Evolutionary conservation across 37 sponge, comb jelly and placozoan genomes (phyloP), one percentile per base, ranked within the genome.

Genomic region (Spongilla lacustris): DNA sequence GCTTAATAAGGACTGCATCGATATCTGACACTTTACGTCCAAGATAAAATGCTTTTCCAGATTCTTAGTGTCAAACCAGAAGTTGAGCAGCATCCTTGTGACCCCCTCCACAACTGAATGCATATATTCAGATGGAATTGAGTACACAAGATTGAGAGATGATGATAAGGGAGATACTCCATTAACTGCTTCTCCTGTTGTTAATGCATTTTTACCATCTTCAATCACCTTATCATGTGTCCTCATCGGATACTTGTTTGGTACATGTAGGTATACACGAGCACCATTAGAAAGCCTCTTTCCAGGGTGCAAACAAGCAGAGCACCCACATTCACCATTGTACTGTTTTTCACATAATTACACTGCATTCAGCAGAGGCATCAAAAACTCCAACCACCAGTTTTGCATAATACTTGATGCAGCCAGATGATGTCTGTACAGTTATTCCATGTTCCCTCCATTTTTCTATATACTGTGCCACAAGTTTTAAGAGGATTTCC

Each of bases 251-350:
- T 70, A 72, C 26, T 11, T 21, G 33, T 30, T 11, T 69, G 82
- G n/a, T n/a, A n/a, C n/a, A n/a, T n/a, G 82, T 33, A 32, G 36
- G 36, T 81, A 81, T 22, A 81, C 37, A 9, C 69, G 30, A 41
- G 41, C 41, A 27, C 30, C 30, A 68, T 84, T 85, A 27, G 69
- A 38, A 35, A 71, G 27, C 29, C 69, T 72, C 48, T 36, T 50
- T 77, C 86, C 90, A 48, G 84, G 50, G 66, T 90, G 90, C 35
- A 84, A 19, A 74, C 90, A 81, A 30, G 69, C 72, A 27, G 88
- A 68, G 73, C 86, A 86, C 13, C 86, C 79, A 71, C 41, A 86
- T 69, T 86, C 69, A 13, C 86, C 86, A 86, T 86, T 86, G 79
- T 72, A 86, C 34, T 86, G 86, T 28, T 71, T 78, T 8, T 22